Conservation (phyloP, 1,140 invertebrate genomes). For the Pseudomyrmex pallidus region DNA sequence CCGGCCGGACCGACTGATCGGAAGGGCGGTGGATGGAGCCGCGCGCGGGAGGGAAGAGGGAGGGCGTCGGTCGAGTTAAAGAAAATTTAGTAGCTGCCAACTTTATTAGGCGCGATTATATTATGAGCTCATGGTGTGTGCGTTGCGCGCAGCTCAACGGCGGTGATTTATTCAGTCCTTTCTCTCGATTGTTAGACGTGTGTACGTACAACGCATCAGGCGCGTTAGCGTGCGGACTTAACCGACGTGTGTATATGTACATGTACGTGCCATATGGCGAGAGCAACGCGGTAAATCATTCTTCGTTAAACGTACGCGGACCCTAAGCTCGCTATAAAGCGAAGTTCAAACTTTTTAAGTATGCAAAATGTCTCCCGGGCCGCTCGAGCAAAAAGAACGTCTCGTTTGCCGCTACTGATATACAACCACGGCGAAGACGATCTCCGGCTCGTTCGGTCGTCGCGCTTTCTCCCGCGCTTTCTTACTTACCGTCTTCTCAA, state of each 20-base stretch:
- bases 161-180: constrained; percentile 67
- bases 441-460: constrained; percentile 29
- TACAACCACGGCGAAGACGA: constrained; percentile 24
- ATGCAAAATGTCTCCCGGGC: constrained; percentile 52
- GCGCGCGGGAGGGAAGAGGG: neutral
- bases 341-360: constrained; percentile 69
- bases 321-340: constrained; percentile 72
- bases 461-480: constrained; percentile 3
- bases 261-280: constrained; percentile 67
- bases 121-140: constrained; percentile 38
- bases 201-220: constrained; percentile 8
- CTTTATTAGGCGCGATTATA: constrained; percentile 75
- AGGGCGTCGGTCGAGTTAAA: constrained; percentile 55
- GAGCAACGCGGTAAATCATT: constrained; percentile 69
- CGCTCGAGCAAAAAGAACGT: constrained; percentile 26
- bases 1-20: constrained; percentile 20
- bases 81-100: constrained; percentile 74
- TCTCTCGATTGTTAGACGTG: neutral
- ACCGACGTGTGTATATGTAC: neutral
- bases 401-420: constrained; percentile 54
- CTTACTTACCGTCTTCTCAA: constrained; percentile 8
- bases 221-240: constrained; percentile 13
- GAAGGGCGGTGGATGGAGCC: neutral
- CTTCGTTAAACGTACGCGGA: constrained; percentile 66
- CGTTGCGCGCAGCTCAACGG: constrained; percentile 47